Conservation (phyloP, 2,888 invertebrate genomes). For the Ametastegia equiseti region DNA sequence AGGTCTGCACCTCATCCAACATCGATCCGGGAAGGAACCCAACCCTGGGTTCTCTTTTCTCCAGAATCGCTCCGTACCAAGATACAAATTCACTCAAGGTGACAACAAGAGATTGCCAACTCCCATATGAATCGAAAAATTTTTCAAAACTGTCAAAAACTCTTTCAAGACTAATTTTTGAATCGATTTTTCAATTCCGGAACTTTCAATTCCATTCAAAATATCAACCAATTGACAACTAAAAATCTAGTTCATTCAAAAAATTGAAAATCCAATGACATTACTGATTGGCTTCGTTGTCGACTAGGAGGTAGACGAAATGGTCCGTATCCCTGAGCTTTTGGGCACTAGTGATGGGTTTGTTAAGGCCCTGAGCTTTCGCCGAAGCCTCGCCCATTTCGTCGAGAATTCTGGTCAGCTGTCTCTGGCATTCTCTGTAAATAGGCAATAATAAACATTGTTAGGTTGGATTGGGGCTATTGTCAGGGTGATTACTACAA, state of each 20-base stretch:
- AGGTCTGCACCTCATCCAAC: slow-evolving; percentile 14
- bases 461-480: neutral
- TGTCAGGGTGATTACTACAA: neutral
- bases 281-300: slow-evolving; percentile 80
- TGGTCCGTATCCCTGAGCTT: slow-evolving; percentile 81
- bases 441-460: neutral
- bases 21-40: slow-evolving; percentile 30
- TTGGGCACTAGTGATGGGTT: slow-evolving; percentile 85
- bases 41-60: neutral
- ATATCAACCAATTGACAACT: neutral
- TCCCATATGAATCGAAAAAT: neutral
- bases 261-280: slow-evolving; percentile 58
- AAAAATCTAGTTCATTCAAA: neutral
- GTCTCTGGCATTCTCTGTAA: slow-evolving; percentile 80
- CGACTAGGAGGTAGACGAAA: slow-evolving; percentile 78
- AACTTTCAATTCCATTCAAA: too few relatives aligned
- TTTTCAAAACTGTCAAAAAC: neutral
- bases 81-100: neutral
- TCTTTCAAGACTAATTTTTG: neutral
- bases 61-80: neutral
- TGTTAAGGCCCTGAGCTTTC: slow-evolving; percentile 84
- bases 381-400: slow-evolving; percentile 86
- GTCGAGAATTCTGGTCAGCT: slow-evolving; percentile 82
- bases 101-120: neutral
- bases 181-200: too few relatives aligned